Percentiles rank a stretch among this genome's conserved stretches.
phyloP scores from a whole-genome alignment of 2,113 vertebrate genomes.

The Gorsachius goisagi region DNA sequence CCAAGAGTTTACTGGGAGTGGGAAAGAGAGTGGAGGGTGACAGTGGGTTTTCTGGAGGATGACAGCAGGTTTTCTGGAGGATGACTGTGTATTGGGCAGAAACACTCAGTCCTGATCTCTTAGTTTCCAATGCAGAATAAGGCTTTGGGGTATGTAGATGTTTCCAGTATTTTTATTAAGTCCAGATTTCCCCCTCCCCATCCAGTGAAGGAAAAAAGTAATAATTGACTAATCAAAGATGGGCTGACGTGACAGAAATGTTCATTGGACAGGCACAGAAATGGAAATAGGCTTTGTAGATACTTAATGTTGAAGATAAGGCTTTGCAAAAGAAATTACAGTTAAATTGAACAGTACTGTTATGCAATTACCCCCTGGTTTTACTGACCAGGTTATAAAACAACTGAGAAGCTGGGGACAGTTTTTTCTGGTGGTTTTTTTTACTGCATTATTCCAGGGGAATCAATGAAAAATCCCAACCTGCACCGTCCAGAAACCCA shows the following conservation, averaged over 20 bases:
- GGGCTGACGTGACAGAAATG: neutral
- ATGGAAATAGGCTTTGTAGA: neutral
- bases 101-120: neutral
- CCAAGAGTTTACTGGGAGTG: neutral
- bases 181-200: neutral
- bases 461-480: neutral
- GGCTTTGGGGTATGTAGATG: neutral
- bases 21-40: neutral
- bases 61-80: neutral
- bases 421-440: neutral
- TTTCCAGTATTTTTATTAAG: neutral
- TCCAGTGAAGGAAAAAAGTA: neutral
- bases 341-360: neutral
- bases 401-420: neutral
- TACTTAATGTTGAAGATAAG: neutral
- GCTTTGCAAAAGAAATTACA: neutral
- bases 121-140: neutral
- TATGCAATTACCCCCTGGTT: neutral
- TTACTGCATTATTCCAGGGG: neutral
- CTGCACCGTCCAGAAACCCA: neutral
- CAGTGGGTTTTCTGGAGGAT: too few species aligned
- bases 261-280: neutral
- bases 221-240: neutral
- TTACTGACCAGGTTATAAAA: neutral
- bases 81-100: neutral